Evolutionary conservation across 1,140 invertebrate species (phyloP), one percentile per base, ranked within the genome.

Genomic region (Pachypsylla venusta): DNA sequence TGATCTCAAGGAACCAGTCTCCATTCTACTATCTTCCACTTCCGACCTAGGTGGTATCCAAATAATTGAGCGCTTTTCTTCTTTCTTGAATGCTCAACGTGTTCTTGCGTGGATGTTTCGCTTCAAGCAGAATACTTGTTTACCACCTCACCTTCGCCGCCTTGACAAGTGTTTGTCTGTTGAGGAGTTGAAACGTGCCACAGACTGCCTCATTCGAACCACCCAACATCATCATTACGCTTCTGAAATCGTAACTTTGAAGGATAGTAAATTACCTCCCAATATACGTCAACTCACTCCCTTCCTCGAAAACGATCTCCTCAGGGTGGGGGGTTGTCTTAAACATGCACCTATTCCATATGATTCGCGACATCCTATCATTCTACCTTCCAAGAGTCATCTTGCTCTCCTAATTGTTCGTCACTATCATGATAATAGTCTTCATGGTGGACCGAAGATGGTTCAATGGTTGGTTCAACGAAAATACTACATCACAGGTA

Each of bases 401-500:
- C 10, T 73, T 67, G 69, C 70, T 62, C 65, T 61, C 60, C 35
- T 70, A 14, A 53, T 71, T 4, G 69, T 70, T 27, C 62, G 65
- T 2, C 14, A 67, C 54, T 62, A 65, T 42, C 70, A 72, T 59
- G 7, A 39, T 27, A 40, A 42, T 60, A 53, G 65, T 59, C 60
- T 69, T n/a, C 70, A 73, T 61, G 60, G 58, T 28, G 67, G 67
- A n/a, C 60, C 65, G 24, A 64, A 62, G 0, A 14, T 61, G 1
- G 39, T 69, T 12, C 60, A 63, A 35, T 60, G 61, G 1, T 57
- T 55, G 1, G 1, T 60, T 1, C 10, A 30, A 1, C 54, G 35
- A 10, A 12, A 22, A 24, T 60, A 60, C 7, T 60, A 54, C 54
- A 60, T 60, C 10, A 2, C 35, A 10, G 24, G 16, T 2, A 1